These are phyloP conservation scores for Argynnis bischoffii DNA, from an alignment of 2,888 invertebrate species.

Conservation along the genomic window DNA sequence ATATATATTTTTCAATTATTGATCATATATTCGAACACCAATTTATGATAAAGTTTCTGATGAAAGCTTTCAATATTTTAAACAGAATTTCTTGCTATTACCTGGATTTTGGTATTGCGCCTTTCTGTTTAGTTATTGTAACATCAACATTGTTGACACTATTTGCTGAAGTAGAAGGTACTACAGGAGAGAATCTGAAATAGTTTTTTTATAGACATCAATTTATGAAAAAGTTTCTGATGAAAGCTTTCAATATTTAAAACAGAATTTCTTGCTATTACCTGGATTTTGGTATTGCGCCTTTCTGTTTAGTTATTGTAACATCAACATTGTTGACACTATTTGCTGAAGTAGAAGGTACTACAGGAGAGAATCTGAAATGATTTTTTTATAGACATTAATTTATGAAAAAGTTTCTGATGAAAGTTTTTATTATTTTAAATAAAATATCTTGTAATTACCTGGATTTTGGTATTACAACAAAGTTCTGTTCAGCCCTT, in stretches of 20 bases:
- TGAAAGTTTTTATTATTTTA: too few relatives aligned
- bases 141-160: neutral
- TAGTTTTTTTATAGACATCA: too few relatives aligned
- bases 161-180: slow-evolving; percentile 13
- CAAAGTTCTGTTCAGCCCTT: neutral
- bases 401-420: too few relatives aligned
- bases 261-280: neutral
- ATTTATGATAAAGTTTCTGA: too few relatives aligned
- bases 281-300: slow-evolving; percentile 17
- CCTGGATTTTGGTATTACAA: slow-evolving; percentile 18
- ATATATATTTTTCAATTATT: too few relatives aligned
- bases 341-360: slow-evolving; percentile 13
- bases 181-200: neutral
- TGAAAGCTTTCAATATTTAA: neutral
- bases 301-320: neutral
- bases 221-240: too few relatives aligned
- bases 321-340: neutral
- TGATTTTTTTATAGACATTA: neutral
- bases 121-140: neutral
- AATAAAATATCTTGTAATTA: neutral
- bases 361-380: neutral
- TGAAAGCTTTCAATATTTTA: neutral
- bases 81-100: neutral
- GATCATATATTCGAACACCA: too few relatives aligned
- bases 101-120: slow-evolving; percentile 17